A percentile compares a stretch with the other conserved stretches of the same genome.
These are phyloP conservation scores for Sarcophaga peregrina DNA, from an alignment of 1,140 invertebrate genomes.

Conservation along the genomic window DNA sequence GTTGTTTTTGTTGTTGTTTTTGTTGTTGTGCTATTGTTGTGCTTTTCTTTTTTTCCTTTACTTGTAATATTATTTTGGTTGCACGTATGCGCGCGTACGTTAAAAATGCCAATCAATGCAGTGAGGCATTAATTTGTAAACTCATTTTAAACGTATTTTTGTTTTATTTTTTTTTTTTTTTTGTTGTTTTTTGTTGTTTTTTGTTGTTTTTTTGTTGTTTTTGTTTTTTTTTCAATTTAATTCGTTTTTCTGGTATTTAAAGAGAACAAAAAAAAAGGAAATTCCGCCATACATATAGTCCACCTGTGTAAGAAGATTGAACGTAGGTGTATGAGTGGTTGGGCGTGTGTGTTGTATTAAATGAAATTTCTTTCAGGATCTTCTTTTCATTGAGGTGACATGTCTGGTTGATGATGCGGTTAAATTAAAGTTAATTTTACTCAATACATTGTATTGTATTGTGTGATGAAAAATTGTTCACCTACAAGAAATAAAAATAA, in stretches of 20 bases:
- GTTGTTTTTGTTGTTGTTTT: too few relatives aligned
- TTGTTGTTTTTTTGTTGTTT: not conserved
- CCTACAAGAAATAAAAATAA: not conserved
- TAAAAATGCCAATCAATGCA: conserved; percentile 54
- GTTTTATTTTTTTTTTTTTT: not conserved
- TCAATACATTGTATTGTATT: conserved; percentile 1
- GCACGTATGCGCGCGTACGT: not conserved
- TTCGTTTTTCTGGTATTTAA: too few relatives aligned
- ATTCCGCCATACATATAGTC: too few relatives aligned
- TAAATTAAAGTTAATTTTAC: conserved; percentile 36
- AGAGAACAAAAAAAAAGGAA: too few relatives aligned
- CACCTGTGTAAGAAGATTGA: too few relatives aligned
- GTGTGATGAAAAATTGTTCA: not conserved
- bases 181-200: not conserved
- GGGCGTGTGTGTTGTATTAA: not conserved
- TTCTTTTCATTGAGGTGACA: conserved; percentile 21
- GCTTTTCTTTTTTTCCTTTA: too few relatives aligned
- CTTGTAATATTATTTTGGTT: too few relatives aligned
- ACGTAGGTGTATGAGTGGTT: too few relatives aligned
- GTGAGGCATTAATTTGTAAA: conserved; percentile 63
- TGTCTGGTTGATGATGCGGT: conserved; percentile 29
- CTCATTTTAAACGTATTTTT: conserved; percentile 36
- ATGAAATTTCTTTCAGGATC: conserved; percentile 6
- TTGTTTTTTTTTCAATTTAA: too few relatives aligned
- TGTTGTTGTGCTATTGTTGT: too few relatives aligned